phyloP scores from a whole-genome alignment of 2,113 vertebrate genomes.

The Oncorhynchus nerka region DNA sequence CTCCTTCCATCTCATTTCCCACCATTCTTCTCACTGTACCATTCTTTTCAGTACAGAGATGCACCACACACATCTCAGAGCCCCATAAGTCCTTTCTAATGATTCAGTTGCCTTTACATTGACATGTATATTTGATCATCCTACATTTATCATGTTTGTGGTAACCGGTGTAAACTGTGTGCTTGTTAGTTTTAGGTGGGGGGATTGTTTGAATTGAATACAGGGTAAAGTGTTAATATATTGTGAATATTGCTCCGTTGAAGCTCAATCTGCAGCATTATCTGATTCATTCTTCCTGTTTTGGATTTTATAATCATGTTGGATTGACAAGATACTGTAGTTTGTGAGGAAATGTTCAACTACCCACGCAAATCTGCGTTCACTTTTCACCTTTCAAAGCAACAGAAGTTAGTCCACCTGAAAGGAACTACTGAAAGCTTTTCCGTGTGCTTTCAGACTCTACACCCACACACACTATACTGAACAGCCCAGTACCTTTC shows the following conservation, averaged over 20 bases:
- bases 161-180: no score
- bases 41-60: slow-evolving; percentile 31
- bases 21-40: background rate
- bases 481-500: no score
- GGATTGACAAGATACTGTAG: background rate
- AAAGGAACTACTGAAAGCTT: slow-evolving; percentile 5
- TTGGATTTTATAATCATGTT: background rate
- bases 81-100: background rate
- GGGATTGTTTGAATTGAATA: no score
- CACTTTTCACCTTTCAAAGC: background rate
- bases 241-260: no score
- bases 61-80: slow-evolving; percentile 8
- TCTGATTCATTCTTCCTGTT: background rate
- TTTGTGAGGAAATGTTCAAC: background rate
- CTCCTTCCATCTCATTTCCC: slow-evolving; percentile 37
- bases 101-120: background rate
- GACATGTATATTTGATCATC: background rate
- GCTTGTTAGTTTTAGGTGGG: no score
- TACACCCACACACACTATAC: background rate
- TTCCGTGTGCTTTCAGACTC: slow-evolving; percentile 28
- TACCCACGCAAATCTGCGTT: background rate
- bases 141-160: no score
- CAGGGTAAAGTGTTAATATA: no score
- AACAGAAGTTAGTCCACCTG: slow-evolving; percentile 2
- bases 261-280: background rate